Percentiles rank a stretch among this genome's conserved stretches.
These are phyloP conservation scores for Crepidodera aurea DNA, from an alignment of 2,888 invertebrate genomes.

Conservation along the genomic window DNA sequence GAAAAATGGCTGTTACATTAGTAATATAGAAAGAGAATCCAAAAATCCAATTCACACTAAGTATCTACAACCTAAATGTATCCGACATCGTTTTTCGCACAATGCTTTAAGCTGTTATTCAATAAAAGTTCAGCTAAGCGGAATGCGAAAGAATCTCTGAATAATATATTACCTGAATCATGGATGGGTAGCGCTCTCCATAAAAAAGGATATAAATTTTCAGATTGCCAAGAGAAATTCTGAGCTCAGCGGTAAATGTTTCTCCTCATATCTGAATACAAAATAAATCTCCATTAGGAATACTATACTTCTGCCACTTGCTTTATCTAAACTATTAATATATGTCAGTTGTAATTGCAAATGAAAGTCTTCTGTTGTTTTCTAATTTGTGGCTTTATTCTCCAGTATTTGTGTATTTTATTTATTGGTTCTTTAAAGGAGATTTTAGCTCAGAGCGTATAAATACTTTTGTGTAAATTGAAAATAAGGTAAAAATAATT, in stretches of 20 bases:
- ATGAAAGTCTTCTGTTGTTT: no score
- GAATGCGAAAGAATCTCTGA: constrained; percentile 52
- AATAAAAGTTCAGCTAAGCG: constrained; percentile 48
- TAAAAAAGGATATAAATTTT: constrained; percentile 55
- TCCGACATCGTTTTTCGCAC: constrained; percentile 18
- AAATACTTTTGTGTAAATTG: no score
- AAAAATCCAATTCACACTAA: constrained; percentile 3
- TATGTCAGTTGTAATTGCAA: no score
- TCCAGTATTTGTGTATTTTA: no score
- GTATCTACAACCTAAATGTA: constrained; percentile 5
- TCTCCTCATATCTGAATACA: constrained; percentile 50
- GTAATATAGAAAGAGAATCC: background rate
- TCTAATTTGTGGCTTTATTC: no score
- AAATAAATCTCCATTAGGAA: constrained; percentile 48
- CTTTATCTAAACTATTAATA: no score
- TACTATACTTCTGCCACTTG: background rate
- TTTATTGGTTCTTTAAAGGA: no score
- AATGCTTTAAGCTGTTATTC: constrained; percentile 44
- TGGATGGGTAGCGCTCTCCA: constrained; percentile 51
- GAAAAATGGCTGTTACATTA: no score
- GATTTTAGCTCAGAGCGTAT: no score
- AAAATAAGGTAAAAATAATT: no score
- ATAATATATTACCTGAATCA: constrained; percentile 55
- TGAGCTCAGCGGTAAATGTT: constrained; percentile 53
- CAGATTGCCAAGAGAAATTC: constrained; percentile 57